Conservation (phyloP, 2,797 vertebrate species). For the Psittacula echo region DNA sequence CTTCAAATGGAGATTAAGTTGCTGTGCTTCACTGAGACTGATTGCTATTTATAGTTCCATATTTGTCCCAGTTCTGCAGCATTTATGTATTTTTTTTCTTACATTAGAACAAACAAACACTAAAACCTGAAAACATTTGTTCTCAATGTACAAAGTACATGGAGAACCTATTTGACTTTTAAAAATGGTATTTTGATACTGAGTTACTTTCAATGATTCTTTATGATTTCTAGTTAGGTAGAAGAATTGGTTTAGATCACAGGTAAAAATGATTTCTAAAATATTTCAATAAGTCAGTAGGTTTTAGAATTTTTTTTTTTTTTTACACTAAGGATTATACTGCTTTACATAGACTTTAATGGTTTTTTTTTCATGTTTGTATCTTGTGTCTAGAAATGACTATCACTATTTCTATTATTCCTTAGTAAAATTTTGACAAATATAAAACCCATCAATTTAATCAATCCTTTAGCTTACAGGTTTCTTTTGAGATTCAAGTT, state of each 20-base stretch:
- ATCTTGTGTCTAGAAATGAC: neutral
- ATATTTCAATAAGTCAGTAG: neutral
- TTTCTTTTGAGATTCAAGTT: neutral
- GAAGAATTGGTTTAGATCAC: neutral
- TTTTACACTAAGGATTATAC: neutral
- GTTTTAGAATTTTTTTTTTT: neutral
- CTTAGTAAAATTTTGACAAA: neutral
- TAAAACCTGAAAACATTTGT: conserved; percentile 6
- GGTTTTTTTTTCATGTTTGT: neutral
- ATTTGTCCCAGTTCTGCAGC: conserved; percentile 60
- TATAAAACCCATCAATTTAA: neutral
- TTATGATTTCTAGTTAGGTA: neutral
- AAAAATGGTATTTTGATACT: neutral
- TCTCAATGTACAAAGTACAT: neutral
- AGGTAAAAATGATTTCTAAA: neutral
- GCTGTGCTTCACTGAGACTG: conserved; percentile 52
- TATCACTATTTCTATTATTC: neutral
- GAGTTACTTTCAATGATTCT: neutral
- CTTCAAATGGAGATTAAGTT: conserved; percentile 57
- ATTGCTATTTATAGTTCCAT: conserved; percentile 56
- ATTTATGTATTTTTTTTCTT: conserved; percentile 46
- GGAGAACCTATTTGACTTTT: neutral
- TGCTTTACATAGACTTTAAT: neutral
- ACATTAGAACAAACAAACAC: conserved; percentile 52
- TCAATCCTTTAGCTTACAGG: neutral